phyloP scores from a whole-genome alignment of 2,797 vertebrate species.

The Myripristis jacobus region DNA sequence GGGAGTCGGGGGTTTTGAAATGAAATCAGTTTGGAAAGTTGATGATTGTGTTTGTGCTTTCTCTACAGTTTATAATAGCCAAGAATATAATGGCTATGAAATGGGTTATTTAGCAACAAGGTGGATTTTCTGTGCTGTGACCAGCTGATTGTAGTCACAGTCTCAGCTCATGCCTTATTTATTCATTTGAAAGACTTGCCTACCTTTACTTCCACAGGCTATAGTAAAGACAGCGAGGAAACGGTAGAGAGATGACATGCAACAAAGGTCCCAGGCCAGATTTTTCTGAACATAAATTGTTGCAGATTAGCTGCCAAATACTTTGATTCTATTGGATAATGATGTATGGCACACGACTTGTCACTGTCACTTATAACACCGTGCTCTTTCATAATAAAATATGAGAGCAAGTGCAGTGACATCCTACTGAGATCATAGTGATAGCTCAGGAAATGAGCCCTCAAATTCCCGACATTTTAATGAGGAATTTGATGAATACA shows the following conservation, averaged over 20 bases:
- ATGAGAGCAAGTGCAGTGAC: neutral
- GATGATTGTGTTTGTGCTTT: conserved; percentile 12
- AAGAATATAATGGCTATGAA: neutral
- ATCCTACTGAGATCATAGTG: neutral
- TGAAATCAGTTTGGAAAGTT: conserved; percentile 13
- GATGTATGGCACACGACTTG: neutral
- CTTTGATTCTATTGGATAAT: too few species aligned
- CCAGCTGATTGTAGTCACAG: too few species aligned
- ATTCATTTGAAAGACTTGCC: conserved; percentile 15
- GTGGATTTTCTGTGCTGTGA: too few species aligned
- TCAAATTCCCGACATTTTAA: too few species aligned
- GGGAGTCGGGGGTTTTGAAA: conserved; percentile 25
- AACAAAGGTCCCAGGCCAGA: too few species aligned
- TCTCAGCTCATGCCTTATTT: neutral
- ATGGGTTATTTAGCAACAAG: too few species aligned
- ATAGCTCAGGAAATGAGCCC: neutral
- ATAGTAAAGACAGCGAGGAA: too few species aligned
- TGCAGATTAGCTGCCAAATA: too few species aligned
- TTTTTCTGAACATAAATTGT: too few species aligned
- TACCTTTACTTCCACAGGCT: neutral
- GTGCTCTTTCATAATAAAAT: neutral
- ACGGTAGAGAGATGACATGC: too few species aligned
- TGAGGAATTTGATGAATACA: too few species aligned
- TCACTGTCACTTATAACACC: neutral
- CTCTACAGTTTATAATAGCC: neutral